These are phyloP conservation scores for Oreochromis mossambicus DNA, from an alignment of 2,797 vertebrate genomes.

Conservation along the genomic window DNA sequence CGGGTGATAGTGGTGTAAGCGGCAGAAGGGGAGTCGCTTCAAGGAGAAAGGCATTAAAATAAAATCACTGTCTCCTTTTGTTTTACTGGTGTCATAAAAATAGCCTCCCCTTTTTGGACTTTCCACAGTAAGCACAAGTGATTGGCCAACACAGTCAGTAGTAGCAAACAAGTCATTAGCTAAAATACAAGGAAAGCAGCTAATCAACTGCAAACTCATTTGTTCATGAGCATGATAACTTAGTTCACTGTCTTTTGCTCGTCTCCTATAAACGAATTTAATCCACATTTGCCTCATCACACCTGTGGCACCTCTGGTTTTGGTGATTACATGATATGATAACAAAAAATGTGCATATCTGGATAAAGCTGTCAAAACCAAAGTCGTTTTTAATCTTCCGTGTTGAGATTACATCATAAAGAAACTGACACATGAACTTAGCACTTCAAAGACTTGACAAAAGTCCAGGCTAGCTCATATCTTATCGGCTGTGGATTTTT, in stretches of 20 bases:
- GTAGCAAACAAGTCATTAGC: not conserved
- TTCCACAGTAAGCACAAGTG: not conserved
- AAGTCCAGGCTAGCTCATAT: not conserved
- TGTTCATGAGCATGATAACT: not conserved
- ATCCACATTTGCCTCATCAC: not conserved
- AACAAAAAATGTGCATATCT: not conserved
- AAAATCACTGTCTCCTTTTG: constrained; percentile 46
- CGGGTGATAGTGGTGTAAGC: not conserved
- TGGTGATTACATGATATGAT: not conserved
- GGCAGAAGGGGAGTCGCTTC: constrained; percentile 3
- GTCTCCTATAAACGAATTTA: not conserved
- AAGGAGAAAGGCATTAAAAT: constrained; percentile 51
- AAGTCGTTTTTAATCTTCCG: not conserved
- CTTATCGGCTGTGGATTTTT: not conserved
- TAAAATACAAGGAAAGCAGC: not conserved
- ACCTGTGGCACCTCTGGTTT: not conserved
- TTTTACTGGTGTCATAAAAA: constrained; percentile 53
- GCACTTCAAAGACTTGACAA: constrained; percentile 22
- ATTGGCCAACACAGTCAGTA: not conserved
- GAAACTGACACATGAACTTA: not conserved
- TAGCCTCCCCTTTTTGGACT: constrained; percentile 2
- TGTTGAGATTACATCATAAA: constrained; percentile 15
- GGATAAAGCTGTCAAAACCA: not conserved
- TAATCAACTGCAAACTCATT: not conserved
- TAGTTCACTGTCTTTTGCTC: not conserved